Evolutionary conservation across 2,888 invertebrate genomes (phyloP).

Genomic region (Apoda limacodes): DNA sequence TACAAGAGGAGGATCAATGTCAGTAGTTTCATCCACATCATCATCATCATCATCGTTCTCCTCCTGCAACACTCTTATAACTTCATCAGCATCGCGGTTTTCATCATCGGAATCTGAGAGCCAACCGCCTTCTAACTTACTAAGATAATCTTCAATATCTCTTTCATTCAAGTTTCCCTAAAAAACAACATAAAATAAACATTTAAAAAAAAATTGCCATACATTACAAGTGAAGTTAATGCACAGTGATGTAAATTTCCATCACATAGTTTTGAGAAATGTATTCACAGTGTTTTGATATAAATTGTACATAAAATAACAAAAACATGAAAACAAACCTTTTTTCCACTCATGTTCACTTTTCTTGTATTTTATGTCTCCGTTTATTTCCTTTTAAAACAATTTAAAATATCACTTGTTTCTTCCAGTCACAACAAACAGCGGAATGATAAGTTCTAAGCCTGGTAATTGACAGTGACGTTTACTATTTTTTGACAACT

Average conservation of each 20-base stretch:
- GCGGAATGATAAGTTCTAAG: slow-evolving; percentile 26
- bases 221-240: slow-evolving; percentile 28
- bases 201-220: slow-evolving; percentile 26
- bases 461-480: slow-evolving; percentile 25
- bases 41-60: slow-evolving; percentile 20
- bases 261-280: slow-evolving; percentile 14
- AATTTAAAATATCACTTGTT: slow-evolving; percentile 21
- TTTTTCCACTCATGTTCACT: slow-evolving; percentile 25
- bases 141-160: slow-evolving; percentile 25
- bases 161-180: slow-evolving; percentile 27
- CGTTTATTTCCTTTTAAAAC: no score
- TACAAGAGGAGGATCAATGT: slow-evolving; percentile 28
- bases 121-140: slow-evolving; percentile 25
- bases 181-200: slow-evolving; percentile 29
- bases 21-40: slow-evolving; percentile 27
- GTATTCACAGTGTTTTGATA: slow-evolving; percentile 22
- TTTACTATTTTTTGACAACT: slow-evolving; percentile 26
- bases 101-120: slow-evolving; percentile 27
- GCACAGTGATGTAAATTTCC: slow-evolving; percentile 18
- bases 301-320: slow-evolving; percentile 23
- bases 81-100: slow-evolving; percentile 25
- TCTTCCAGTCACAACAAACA: slow-evolving; percentile 24
- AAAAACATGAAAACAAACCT: slow-evolving; percentile 21
- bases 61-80: slow-evolving; percentile 31
- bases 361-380: slow-evolving; percentile 15